These are phyloP conservation scores for Apolygus lucorum DNA, from an alignment of 1,140 invertebrate genomes.

Conservation along the genomic window DNA sequence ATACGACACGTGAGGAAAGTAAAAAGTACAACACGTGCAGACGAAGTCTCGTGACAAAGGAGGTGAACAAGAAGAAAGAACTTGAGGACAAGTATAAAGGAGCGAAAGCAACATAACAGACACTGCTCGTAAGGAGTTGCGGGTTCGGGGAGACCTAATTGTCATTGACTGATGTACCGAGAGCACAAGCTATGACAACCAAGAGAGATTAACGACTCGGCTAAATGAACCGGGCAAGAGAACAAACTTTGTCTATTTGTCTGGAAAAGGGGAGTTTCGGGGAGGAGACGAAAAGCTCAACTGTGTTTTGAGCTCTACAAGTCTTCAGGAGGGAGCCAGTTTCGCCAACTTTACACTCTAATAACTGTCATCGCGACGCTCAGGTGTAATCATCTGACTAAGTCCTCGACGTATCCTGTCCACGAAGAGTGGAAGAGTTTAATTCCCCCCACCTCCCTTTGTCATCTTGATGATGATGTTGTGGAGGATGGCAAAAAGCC, in stretches of 20 bases:
- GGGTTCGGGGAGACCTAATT: neutral
- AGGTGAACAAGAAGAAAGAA: too few relatives aligned
- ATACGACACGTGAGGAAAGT: too few relatives aligned
- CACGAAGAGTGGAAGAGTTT: neutral
- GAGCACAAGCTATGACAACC: constrained; percentile 3
- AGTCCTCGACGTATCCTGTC: neutral
- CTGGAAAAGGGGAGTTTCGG: neutral
- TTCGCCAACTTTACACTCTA: constrained; percentile 13
- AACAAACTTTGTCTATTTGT: constrained; percentile 17
- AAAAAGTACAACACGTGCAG: too few relatives aligned
- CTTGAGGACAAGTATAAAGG: too few relatives aligned
- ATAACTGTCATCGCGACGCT: constrained; percentile 5
- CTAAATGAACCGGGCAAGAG: constrained; percentile 14
- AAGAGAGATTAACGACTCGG: constrained; percentile 7
- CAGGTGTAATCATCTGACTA: constrained; percentile 5
- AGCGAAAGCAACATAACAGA: neutral
- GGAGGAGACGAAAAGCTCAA: neutral
- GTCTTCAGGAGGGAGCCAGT: neutral
- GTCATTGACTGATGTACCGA: constrained; percentile 11
- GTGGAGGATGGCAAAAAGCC: too few relatives aligned
- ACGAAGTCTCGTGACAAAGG: too few relatives aligned
- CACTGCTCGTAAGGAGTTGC: too few relatives aligned
- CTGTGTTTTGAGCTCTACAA: neutral
- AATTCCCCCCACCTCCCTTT: too few relatives aligned
- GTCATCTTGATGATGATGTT: too few relatives aligned